Evolutionary conservation across 2,888 invertebrate genomes (phyloP), one percentile per base, ranked within the genome.

Genomic region (Pterostichus madidus): DNA sequence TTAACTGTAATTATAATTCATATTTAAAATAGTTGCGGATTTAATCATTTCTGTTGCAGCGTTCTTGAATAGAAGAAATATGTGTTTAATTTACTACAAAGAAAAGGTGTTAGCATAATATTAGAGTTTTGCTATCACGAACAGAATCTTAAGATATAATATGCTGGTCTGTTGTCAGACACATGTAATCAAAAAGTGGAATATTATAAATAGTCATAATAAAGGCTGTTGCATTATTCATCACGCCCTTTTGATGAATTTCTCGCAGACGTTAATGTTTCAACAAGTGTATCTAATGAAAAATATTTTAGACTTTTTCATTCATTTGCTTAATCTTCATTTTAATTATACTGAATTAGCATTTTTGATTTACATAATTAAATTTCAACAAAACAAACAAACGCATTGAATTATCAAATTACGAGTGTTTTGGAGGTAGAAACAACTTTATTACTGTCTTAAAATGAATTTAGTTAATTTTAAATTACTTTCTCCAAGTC

Each of bases 101-200:
- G 68, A 71, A 71, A 71, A 71, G 68, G 68, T 71, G 68, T 71
- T 71, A 71, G 68, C 68, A 71, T 71, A 24, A 71, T 15, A 64
- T 64, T 64, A 64, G 64, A 64, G 64, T 64, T 64, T 31, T 6
- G 64, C 64, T 64, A 64, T 64, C 64, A 64, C n/a, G 39, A 39
- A 35, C 31, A 35, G 10, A 31, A 64, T 64, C 64, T 64, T 35
- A 11, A 64, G 64, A 64, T 64, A 13, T 49, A 49, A 49, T 49
- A 49, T 49, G 49, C 49, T 49, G 49, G 49, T 64, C 31, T 35
- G 64, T 64, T 64, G 64, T 64, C 68, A 71, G 68, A 71, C 68
- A 71, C 39, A 71, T 71, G 68, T 71, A 71, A 71, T 71, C 68
- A 71, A 71, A 39, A 71, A 71, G 44, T 71, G 44, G 68, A 71